Conservation (phyloP, 1,140 invertebrate species). For the Leptopilina boulardi region DNA sequence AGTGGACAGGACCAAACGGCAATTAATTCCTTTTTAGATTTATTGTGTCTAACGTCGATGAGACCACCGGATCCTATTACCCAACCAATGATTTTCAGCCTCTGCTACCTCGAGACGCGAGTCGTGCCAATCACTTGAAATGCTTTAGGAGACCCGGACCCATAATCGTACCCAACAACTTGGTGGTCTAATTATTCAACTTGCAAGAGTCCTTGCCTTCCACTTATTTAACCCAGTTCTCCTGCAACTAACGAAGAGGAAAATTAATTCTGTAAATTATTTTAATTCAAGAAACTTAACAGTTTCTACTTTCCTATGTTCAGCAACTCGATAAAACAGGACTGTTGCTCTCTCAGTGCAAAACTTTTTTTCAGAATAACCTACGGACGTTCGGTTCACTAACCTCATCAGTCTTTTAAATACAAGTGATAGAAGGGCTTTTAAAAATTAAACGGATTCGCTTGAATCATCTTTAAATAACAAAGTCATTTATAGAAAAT, state of each 20-base stretch:
- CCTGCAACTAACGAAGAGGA: neutral
- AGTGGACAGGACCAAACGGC: conserved; percentile 59
- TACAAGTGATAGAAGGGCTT: too few relatives aligned
- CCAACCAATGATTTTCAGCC: conserved; percentile 52
- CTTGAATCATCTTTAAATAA: too few relatives aligned
- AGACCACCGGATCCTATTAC: conserved; percentile 57
- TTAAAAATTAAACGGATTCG: too few relatives aligned
- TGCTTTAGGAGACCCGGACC: conserved; percentile 41
- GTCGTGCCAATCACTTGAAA: conserved; percentile 52
- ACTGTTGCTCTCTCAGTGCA: too few relatives aligned
- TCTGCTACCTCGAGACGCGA: conserved; percentile 45
- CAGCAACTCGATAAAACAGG: too few relatives aligned
- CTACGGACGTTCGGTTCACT: too few relatives aligned
- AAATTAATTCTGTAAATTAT: neutral
- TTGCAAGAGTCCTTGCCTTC: conserved; percentile 1
- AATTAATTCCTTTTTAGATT: conserved; percentile 73
- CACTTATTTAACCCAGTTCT: neutral
- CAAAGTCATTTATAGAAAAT: too few relatives aligned
- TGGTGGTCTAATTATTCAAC: conserved; percentile 27
- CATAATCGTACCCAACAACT: neutral
- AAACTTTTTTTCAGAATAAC: too few relatives aligned
- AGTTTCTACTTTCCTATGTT: too few relatives aligned
- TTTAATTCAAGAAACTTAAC: too few relatives aligned
- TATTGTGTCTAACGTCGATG: conserved; percentile 68
- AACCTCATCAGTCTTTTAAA: too few relatives aligned